Base-by-base conservation (phyloP, 2,797 vertebrate species). In the Scleropages formosus region DNA sequence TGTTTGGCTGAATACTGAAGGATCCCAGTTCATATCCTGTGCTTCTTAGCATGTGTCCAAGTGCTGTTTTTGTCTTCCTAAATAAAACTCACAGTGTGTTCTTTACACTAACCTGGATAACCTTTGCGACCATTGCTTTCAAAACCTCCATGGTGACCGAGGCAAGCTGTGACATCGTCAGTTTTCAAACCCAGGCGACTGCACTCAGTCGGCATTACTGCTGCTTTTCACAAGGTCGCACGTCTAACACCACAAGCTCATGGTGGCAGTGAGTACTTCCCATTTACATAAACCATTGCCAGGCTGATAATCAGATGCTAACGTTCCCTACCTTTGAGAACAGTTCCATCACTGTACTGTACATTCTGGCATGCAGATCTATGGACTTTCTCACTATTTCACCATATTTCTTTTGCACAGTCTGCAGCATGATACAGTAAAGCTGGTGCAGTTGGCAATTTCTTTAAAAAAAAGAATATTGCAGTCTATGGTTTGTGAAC, bases 91-190 rank as follows among this genome's bases (percentile, higher is more conserved):
- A 26, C 0, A 4, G 12, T 4, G 56, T 46, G 27, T 68, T 61
- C 27, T 62, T 60, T 69, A 27, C 27, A 39, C 56, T 59, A 58
- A 79, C 46, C 2, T 46, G 46, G 67, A 62, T 78, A 61, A 75
- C 61, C 18, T n/a, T 4, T 66, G 39, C 46, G 56, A 71, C 71
- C 20, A 58, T 69, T 76, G 68, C 63, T 62, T 64, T 65, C 16
- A 7, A 83, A 83, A 80, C 82, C 80, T 80, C 82, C 75, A 58
- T n/a, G 39, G 60, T 16, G 70, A 84, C 78, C 84, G 81, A 80
- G 82, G 71, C 70, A 82, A 80, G 78, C 84, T 39, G 31, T 39
- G 31, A 39, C 31, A 39, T 31, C 31, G 39, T 39, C 31, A 31
- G n/a, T n/a, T n/a, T n/a, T n/a, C n/a, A n/a, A n/a, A n/a, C n/a